phyloP scores from a whole-genome alignment of 2,113 vertebrate species.

The Lota lota region DNA sequence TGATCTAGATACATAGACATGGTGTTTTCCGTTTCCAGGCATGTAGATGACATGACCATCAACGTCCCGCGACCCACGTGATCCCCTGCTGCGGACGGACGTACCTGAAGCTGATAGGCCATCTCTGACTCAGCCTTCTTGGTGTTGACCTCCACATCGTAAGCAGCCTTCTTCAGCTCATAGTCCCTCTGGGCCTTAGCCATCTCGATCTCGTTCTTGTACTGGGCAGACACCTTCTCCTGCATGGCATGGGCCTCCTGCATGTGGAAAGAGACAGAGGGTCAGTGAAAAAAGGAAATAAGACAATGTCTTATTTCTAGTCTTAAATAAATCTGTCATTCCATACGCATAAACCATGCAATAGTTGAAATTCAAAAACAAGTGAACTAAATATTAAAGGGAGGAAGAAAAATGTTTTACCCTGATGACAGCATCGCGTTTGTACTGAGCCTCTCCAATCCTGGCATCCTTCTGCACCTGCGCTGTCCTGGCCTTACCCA shows the following conservation, averaged over 20 bases:
- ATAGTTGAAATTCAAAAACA: too few species aligned
- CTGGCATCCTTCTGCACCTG: conserved; percentile 91
- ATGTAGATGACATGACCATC: not conserved
- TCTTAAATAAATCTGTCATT: too few species aligned
- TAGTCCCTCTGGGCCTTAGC: conserved; percentile 90
- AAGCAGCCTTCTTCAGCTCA: conserved; percentile 86
- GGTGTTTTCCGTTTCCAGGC: too few species aligned
- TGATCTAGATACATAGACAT: not conserved
- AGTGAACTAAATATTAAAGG: not conserved
- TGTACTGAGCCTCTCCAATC: conserved; percentile 89
- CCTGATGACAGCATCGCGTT: conserved; percentile 85
- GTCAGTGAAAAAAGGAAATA: too few species aligned
- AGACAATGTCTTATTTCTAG: too few species aligned
- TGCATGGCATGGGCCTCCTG: conserved; percentile 90
- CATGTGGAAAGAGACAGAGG: not conserved
- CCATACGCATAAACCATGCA: too few species aligned
- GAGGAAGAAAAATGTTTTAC: conserved; percentile 51
- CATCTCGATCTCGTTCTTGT: conserved; percentile 89
- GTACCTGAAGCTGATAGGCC: conserved; percentile 91
- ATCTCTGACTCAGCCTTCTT: conserved; percentile 89
- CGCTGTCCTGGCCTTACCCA: conserved; percentile 89
- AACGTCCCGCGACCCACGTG: too few species aligned
- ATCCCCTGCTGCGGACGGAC: too few species aligned
- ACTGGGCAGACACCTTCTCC: conserved; percentile 88
- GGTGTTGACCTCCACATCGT: conserved; percentile 86